Percentiles rank a stretch among this genome's conserved stretches.
Conservation (phyloP, 1,140 invertebrate species). For the Olivierus martensii region DNA sequence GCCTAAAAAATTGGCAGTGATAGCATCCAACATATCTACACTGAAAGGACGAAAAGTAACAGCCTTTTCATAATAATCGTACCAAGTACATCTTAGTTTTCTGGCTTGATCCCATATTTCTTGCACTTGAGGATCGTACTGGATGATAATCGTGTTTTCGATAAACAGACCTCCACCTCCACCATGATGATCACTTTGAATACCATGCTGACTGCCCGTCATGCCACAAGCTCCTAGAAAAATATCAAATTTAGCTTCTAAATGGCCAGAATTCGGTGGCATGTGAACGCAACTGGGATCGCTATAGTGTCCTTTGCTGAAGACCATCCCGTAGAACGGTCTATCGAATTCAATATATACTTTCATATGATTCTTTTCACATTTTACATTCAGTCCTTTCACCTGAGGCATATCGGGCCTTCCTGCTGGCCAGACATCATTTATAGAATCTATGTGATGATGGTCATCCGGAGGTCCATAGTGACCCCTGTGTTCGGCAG, state of each 20-base stretch:
- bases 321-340: slow-evolving; percentile 91
- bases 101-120: slow-evolving; percentile 62
- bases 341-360: slow-evolving; percentile 79
- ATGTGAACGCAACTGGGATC: slow-evolving; percentile 81
- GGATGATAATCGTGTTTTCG: slow-evolving; percentile 88
- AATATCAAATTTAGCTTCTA: slow-evolving; percentile 82
- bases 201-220: slow-evolving; percentile 35
- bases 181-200: slow-evolving; percentile 58
- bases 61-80: slow-evolving; percentile 87
- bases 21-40: slow-evolving; percentile 84
- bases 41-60: slow-evolving; percentile 81
- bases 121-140: slow-evolving; percentile 88
- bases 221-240: slow-evolving; percentile 48
- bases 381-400: slow-evolving; percentile 63
- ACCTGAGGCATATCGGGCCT: slow-evolving; percentile 20
- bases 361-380: slow-evolving; percentile 85
- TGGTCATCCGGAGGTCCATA: slow-evolving; percentile 1
- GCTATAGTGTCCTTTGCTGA: slow-evolving; percentile 76
- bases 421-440: slow-evolving; percentile 19
- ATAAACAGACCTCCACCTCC: slow-evolving; percentile 50
- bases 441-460: not conserved
- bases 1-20: slow-evolving; percentile 84
- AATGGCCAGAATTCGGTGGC: slow-evolving; percentile 71
- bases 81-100: slow-evolving; percentile 82
- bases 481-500: slow-evolving; percentile 21